Base-by-base conservation (phyloP, 2,888 invertebrate genomes). In the Endomychus coccineus region DNA sequence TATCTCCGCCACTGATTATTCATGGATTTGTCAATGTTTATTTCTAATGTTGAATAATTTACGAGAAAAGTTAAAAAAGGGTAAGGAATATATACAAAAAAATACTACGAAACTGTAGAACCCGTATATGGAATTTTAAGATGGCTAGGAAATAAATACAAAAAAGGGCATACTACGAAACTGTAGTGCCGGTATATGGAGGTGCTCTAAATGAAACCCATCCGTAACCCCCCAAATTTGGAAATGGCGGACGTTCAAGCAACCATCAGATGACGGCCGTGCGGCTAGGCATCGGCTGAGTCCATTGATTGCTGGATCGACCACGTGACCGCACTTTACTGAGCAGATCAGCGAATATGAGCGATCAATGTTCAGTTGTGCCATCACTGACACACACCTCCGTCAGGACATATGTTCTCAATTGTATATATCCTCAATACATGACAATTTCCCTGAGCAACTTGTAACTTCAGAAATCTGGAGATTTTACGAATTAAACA, bases 201-300 rank as follows among this genome's bases (percentile, higher is more conserved):
- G 71, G 71, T 68, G 71, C 69, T 67, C 64, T 70, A 69, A 71
- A 70, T 67, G 46, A 54, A 66, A 69, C 69, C 69, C 69, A 71
- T 68, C 69, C 70, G 70, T 70, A 64, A 66, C 67, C 66, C 70
- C 70, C 71, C 70, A 71, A 70, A 70, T 73, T 73, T 71, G 72
- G 72, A 73, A 72, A 73, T 71, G 71, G 72, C 73, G 73, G 73
- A 71, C 71, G 70, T 73, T 73, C 73, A 71, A 74, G 73, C 69
- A 71, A 71, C 71, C 71, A 67, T 53, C 63, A 57, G 59, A 58
- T 58, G 56, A 67, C 68, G 45, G 67, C 68, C 71, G 72, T 71
- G 72, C 72, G 68, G 61, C 66, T 64, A 39, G 62, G 70, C 71
- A 67, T 66, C 72, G 71, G 68, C 67, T 66, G 67, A 58, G 64